A percentile compares a stretch with the other conserved stretches of the same genome.
phyloP scores from a whole-genome alignment of 1,140 invertebrate species.

The Drosophila littoralis region DNA sequence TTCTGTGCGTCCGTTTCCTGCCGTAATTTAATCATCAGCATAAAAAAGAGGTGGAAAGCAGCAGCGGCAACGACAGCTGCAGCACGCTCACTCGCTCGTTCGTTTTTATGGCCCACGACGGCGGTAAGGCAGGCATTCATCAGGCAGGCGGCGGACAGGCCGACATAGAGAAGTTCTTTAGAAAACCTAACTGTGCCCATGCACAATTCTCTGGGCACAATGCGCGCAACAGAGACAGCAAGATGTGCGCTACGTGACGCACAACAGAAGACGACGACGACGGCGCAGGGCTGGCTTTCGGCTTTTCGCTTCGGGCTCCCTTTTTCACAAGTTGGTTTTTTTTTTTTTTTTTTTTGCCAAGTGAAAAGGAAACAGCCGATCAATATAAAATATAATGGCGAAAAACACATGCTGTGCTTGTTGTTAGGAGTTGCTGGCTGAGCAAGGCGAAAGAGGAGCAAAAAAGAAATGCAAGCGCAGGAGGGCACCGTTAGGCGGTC shows the following conservation, averaged over 20 bases:
- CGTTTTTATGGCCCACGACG: conserved; percentile 42
- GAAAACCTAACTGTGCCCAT: conserved; percentile 47
- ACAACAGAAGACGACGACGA: conserved; percentile 20
- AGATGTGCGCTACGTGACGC: conserved; percentile 42
- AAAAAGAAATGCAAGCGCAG: conserved; percentile 25
- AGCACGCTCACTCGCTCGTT: conserved; percentile 36
- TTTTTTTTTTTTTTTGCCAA: conserved; percentile 26
- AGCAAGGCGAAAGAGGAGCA: conserved; percentile 35
- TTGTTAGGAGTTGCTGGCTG: conserved; percentile 25
- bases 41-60: conserved; percentile 46
- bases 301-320: conserved; percentile 45
- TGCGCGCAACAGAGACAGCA: conserved; percentile 38
- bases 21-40: conserved; percentile 58
- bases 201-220: conserved; percentile 33
- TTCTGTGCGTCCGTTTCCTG: conserved; percentile 48
- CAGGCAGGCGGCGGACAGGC: conserved; percentile 21
- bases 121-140: neutral
- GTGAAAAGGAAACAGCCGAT: conserved; percentile 49
- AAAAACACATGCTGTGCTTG: conserved; percentile 35
- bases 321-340: conserved; percentile 31
- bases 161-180: conserved; percentile 52
- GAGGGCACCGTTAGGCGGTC: conserved; percentile 60
- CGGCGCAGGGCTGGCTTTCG: conserved; percentile 11
- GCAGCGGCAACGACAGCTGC: conserved; percentile 38
- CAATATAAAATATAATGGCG: conserved; percentile 50